These are phyloP conservation scores for Diadema setosum DNA, from an alignment of 35 echinoderm and acorn worm genomes.

Conservation along the genomic window DNA sequence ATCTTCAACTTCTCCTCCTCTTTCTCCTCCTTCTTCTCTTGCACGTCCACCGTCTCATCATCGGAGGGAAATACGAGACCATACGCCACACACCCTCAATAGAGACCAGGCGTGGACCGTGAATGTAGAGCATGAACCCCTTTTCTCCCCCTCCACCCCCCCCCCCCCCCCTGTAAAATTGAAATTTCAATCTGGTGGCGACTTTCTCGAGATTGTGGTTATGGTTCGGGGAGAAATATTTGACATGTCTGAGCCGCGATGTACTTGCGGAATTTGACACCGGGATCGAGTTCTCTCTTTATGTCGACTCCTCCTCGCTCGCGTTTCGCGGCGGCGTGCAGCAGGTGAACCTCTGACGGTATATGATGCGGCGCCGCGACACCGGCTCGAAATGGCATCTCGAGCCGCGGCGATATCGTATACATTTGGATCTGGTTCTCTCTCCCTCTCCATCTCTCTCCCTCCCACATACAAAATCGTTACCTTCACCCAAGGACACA, in stretches of 20 bases:
- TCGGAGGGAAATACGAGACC: too few relatives aligned
- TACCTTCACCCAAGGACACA: too few relatives aligned
- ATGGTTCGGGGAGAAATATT: not conserved
- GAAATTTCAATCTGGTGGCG: too few relatives aligned
- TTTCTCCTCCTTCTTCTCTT: not conserved
- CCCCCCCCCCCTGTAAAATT: too few relatives aligned
- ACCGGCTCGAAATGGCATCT: not conserved
- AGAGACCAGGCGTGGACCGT: too few relatives aligned
- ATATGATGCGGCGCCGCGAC: not conserved
- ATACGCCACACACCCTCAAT: too few relatives aligned
- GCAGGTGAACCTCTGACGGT: too few relatives aligned
- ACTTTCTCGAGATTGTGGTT: not conserved
- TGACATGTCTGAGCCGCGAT: slow-evolving; percentile 4
- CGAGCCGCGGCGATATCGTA: not conserved
- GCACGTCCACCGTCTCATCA: not conserved
- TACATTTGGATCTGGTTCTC: not conserved
- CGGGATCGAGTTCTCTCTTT: not conserved
- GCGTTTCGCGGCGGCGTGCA: not conserved
- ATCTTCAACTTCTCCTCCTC: not conserved
- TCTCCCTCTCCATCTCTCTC: not conserved
- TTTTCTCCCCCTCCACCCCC: too few relatives aligned
- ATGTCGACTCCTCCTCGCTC: too few relatives aligned
- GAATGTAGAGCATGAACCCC: too few relatives aligned
- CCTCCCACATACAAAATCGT: too few relatives aligned
- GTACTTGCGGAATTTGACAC: slow-evolving; percentile 25